These are phyloP conservation scores for Garrulus glandarius DNA, from an alignment of 2,797 vertebrate genomes.

Conservation along the genomic window DNA sequence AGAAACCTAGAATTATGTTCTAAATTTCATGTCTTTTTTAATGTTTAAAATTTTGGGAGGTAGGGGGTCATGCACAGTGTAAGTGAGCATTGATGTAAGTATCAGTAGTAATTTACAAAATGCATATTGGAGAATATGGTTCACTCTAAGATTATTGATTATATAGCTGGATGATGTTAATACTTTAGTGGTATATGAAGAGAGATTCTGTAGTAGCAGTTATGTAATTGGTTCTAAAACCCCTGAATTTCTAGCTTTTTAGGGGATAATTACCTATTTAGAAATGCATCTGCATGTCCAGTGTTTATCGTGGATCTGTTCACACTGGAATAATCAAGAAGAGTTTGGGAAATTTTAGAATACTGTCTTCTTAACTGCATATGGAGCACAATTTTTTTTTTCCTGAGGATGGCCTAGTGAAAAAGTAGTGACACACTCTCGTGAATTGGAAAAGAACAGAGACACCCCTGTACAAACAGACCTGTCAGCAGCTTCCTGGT, in stretches of 20 bases:
- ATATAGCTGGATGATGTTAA: background rate
- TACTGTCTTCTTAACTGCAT: background rate
- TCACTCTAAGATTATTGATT: background rate
- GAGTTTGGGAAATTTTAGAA: background rate
- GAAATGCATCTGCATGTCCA: background rate
- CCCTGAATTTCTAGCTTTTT: background rate
- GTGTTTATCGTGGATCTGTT: background rate
- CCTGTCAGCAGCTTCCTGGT: background rate
- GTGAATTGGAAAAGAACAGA: background rate
- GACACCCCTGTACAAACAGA: background rate
- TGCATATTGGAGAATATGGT: background rate
- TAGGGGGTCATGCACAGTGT: background rate
- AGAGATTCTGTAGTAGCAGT: background rate
- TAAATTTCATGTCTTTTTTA: background rate
- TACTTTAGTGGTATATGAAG: background rate
- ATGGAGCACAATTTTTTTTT: background rate
- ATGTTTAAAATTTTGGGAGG: background rate
- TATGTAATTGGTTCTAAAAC: background rate
- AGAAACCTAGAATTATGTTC: background rate
- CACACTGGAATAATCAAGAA: background rate
- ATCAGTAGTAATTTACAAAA: background rate
- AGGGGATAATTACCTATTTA: background rate
- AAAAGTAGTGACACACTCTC: background rate
- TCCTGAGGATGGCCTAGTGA: background rate
- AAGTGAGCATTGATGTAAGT: background rate